Percentiles rank a stretch among this genome's conserved stretches.
Evolutionary conservation across 2,888 invertebrate genomes (phyloP).

Genomic region (Lepidonotus clava): DNA sequence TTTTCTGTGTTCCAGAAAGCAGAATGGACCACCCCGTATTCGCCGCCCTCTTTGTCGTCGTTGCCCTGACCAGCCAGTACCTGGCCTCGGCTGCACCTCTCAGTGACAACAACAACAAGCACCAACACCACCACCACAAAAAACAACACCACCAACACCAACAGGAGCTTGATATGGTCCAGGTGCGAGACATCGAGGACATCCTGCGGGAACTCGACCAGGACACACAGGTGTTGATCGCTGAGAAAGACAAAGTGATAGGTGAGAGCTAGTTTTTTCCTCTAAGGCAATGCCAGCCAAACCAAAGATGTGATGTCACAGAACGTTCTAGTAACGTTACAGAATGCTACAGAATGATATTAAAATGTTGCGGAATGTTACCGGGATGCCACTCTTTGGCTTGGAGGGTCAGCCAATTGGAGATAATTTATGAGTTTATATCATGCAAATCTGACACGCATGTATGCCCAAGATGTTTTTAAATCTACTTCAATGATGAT

Average conservation of each 20-base stretch:
- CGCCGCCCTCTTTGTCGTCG: constrained; percentile 34
- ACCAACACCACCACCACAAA: constrained; percentile 3
- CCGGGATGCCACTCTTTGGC: no score
- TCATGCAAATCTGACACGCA: no score
- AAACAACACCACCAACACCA: background rate
- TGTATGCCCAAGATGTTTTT: no score
- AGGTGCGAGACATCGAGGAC: background rate
- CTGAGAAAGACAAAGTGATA: constrained; percentile 23
- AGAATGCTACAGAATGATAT: no score
- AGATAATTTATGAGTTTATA: no score
- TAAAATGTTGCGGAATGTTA: no score
- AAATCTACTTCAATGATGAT: no score
- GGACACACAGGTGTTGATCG: background rate
- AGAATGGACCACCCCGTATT: constrained; percentile 19
- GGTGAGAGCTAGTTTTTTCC: constrained; percentile 3
- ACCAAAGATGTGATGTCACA: no score
- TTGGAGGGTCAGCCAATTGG: no score
- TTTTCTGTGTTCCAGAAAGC: background rate
- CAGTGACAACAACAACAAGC: background rate
- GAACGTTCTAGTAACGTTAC: no score
- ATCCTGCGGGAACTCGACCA: background rate
- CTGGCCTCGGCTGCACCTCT: constrained; percentile 16
- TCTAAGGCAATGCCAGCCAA: no score
- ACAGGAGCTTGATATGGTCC: background rate
- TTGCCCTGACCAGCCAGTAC: constrained; percentile 19